These are phyloP conservation scores for Doris montereyensis DNA, from an alignment of 2,888 invertebrate species.

Conservation along the genomic window DNA sequence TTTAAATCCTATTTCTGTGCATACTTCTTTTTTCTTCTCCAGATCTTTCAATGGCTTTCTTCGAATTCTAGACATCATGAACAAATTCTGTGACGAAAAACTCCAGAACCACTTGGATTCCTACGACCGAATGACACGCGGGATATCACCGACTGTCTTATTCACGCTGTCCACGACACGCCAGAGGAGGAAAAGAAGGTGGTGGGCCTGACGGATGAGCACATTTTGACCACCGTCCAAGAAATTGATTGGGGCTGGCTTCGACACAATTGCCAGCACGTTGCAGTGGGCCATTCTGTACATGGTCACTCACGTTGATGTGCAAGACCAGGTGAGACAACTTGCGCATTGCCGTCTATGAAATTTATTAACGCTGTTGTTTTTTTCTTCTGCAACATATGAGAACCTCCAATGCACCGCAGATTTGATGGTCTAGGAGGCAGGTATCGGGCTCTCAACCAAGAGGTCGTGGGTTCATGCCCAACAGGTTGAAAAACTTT, in stretches of 20 bases:
- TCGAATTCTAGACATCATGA: constrained; percentile 57
- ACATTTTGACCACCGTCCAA: constrained; percentile 61
- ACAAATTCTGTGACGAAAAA: constrained; percentile 57
- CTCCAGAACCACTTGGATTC: constrained; percentile 59
- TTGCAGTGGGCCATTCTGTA: constrained; percentile 64
- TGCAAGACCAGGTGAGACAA: constrained; percentile 54
- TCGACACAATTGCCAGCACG: constrained; percentile 64
- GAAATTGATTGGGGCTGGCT: constrained; percentile 67
- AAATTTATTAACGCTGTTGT: too few species aligned
- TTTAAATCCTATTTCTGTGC: too few species aligned
- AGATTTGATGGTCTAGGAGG: too few species aligned
- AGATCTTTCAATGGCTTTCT: constrained; percentile 54
- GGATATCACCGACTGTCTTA: constrained; percentile 65
- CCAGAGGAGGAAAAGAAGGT: constrained; percentile 51
- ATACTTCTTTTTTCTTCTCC: constrained; percentile 27
- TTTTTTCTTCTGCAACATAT: too few species aligned
- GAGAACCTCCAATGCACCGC: too few species aligned
- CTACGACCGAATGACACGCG: constrained; percentile 54
- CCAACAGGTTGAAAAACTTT: too few species aligned
- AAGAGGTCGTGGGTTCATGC: too few species aligned
- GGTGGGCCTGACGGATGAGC: constrained; percentile 59
- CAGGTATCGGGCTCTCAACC: too few species aligned
- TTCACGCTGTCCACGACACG: constrained; percentile 54
- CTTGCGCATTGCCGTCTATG: too few species aligned
- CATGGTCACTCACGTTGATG: constrained; percentile 57